Base-by-base conservation (phyloP, 2,797 vertebrate genomes). In the Decapterus maruadsi region DNA sequence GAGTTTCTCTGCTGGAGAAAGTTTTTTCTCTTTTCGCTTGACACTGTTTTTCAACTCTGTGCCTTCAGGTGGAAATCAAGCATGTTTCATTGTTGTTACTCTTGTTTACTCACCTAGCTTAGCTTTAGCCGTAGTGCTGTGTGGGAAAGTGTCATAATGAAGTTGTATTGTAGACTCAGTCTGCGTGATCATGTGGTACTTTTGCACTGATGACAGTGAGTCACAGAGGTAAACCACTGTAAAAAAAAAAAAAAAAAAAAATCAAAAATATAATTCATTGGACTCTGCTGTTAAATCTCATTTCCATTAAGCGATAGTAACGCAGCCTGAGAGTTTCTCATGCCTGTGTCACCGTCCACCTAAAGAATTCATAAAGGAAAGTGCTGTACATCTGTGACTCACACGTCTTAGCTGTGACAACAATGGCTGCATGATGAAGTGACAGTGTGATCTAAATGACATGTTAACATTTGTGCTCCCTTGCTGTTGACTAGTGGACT, bases 401-500 rank as follows among this genome's bases (percentile, higher is more conserved):
- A 20, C 8, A 31, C 14, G 11, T 55, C 34, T 36, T 36, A 36
- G 34, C 34, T 36, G 7, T 36, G 34, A 36, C 34, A 36, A 36
- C 34, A 7, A 36, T 65, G 61, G 19, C 67, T 13, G 46, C 34
- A 13, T 40, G 34, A 60, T 9, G 17, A 45, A 19, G 45, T 48
- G 45, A 38, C 34, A 59, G 0, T 63, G 58, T 73, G 60, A 46
- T 68, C 67, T 59, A 58, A 67, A 75, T 80, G 4, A 67, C 14
- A 4, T 79, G 26, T 75, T 79, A 71, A 77, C 22, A 22, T 22
- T 40, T 83, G 43, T 84, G 87, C 69, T 86, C 57, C 78, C 58
- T 84, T 67, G 68, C 48, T 77, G 50, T 68, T 81, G 67, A 72
- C 66, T 82, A 50, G 40, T 86, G 78, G 79, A 95, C 95, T 97